Conservation (phyloP, 2,888 invertebrate genomes). For the Orthonevra nobilis region DNA sequence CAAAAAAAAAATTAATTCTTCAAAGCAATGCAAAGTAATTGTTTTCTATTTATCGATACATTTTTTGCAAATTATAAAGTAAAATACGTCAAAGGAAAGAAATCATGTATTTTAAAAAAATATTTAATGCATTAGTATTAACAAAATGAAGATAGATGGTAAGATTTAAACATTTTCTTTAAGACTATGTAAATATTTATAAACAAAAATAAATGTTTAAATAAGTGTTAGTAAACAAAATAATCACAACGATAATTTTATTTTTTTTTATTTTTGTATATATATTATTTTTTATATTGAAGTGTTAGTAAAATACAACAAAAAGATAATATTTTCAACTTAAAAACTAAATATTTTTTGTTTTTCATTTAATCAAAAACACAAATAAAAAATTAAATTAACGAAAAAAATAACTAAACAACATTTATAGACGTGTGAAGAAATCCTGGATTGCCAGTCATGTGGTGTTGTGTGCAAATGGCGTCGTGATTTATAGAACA, state of each 20-base stretch:
- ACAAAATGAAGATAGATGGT: slow-evolving; percentile 55
- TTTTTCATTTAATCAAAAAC: slow-evolving; percentile 1
- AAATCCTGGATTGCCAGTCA: slow-evolving; percentile 42
- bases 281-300: slow-evolving; percentile 12
- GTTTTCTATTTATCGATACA: slow-evolving; percentile 38
- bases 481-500: slow-evolving; percentile 17
- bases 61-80: slow-evolving; percentile 57
- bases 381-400: slow-evolving; percentile 12
- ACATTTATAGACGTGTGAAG: slow-evolving; percentile 1
- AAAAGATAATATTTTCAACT: slow-evolving; percentile 19
- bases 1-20: slow-evolving; percentile 10
- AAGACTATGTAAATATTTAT: background rate
- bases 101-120: slow-evolving; percentile 47
- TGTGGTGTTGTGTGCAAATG: slow-evolving; percentile 56
- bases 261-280: slow-evolving; percentile 7
- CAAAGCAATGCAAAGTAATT: slow-evolving; percentile 54
- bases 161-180: slow-evolving; percentile 19
- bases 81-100: slow-evolving; percentile 23
- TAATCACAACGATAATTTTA: slow-evolving; percentile 56
- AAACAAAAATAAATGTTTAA: slow-evolving; percentile 33
- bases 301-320: slow-evolving; percentile 43
- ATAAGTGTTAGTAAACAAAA: slow-evolving; percentile 58
- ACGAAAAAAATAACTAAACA: slow-evolving; percentile 13
- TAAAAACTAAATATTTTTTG: slow-evolving; percentile 22
- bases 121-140: slow-evolving; percentile 51